These are phyloP conservation scores for Phoxinus dragarum DNA, from an alignment of 2,797 vertebrate species.

Conservation along the genomic window DNA sequence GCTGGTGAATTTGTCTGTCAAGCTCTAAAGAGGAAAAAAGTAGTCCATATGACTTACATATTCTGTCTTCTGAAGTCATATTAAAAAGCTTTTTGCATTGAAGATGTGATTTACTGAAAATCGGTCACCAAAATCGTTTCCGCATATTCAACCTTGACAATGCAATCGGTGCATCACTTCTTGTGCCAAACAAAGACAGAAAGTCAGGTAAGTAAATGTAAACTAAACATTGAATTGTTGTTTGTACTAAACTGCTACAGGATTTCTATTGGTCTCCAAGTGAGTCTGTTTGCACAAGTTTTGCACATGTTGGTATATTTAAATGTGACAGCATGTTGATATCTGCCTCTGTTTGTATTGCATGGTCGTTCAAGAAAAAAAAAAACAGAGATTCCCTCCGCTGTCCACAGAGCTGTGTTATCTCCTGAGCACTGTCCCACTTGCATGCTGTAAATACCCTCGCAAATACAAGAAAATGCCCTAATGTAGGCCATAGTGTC, in stretches of 20 bases:
- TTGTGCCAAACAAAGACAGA: not conserved
- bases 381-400: slow-evolving; percentile 1
- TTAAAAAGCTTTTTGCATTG: not conserved
- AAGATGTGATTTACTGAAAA: not conserved
- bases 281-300: not conserved
- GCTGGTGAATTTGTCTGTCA: not conserved
- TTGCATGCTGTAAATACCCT: slow-evolving; percentile 59
- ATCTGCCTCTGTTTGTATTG: slow-evolving; percentile 17
- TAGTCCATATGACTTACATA: not conserved
- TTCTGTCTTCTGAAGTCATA: not conserved
- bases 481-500: slow-evolving; percentile 55
- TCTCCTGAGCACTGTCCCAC: slow-evolving; percentile 60
- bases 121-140: not conserved
- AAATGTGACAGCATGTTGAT: slow-evolving; percentile 10
- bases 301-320: not conserved
- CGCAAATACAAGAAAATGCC: slow-evolving; percentile 43
- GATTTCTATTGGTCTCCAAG: not conserved
- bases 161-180: not conserved
- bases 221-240: not conserved
- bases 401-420: slow-evolving; percentile 29
- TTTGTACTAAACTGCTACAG: not conserved
- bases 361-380: slow-evolving; percentile 19
- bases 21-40: not conserved
- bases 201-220: not conserved
- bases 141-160: not conserved